A percentile compares a stretch with the other conserved stretches of the same genome.
Conservation (phyloP, 1,140 invertebrate species). For the Protaetia brevitarsis region DNA sequence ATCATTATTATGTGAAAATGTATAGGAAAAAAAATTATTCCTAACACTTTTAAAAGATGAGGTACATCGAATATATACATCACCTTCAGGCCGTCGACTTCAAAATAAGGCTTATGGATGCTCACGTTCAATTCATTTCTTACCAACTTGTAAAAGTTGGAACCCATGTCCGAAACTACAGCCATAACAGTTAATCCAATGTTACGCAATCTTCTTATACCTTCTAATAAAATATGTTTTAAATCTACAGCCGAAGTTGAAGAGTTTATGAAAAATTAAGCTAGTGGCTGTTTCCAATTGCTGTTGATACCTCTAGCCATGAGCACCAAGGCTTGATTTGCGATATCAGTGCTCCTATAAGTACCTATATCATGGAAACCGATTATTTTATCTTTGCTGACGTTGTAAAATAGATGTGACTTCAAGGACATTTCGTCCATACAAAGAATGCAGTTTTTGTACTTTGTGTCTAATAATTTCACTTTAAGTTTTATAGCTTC, state of each 20-base stretch:
- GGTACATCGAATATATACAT: neutral
- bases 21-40: no score
- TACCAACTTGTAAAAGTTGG: no score
- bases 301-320: constrained; percentile 32
- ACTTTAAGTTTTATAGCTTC: neutral
- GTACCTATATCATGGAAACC: neutral
- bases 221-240: constrained; percentile 35
- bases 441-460: constrained; percentile 11
- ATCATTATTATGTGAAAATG: no score
- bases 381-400: neutral
- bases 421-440: constrained; percentile 2
- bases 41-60: neutral
- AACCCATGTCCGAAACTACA: no score
- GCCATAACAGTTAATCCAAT: no score
- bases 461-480: neutral
- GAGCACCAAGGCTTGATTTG: neutral
- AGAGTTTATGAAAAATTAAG: constrained; percentile 28
- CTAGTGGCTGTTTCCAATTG: constrained; percentile 38
- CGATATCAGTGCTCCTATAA: neutral
- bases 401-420: neutral
- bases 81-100: constrained; percentile 25
- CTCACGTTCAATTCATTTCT: no score
- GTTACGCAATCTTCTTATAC: constrained; percentile 39
- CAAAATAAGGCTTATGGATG: constrained; percentile 36
- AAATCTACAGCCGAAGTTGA: neutral